phyloP scores from a whole-genome alignment of 2,888 invertebrate species.

The Volucella zonaria region DNA sequence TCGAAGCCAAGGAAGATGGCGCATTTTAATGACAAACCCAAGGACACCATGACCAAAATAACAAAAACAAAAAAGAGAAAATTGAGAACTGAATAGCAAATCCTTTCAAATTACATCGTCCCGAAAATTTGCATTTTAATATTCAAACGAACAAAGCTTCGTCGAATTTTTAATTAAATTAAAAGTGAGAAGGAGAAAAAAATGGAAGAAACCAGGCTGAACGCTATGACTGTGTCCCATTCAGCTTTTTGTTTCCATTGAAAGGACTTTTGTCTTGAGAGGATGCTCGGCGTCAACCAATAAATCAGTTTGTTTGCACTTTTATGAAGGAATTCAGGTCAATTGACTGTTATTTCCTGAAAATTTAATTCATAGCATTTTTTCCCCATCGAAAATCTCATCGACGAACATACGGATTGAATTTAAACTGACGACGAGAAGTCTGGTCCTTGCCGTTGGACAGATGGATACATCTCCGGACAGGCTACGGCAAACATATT shows the following conservation, averaged over 20 bases:
- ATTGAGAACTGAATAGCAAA: not conserved
- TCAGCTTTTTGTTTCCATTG: too few relatives aligned
- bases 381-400: too few relatives aligned
- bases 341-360: conserved; percentile 31
- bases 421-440: too few relatives aligned
- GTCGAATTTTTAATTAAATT: conserved; percentile 19
- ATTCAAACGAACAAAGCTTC: not conserved
- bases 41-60: too few relatives aligned
- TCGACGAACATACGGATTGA: too few relatives aligned
- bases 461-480: too few relatives aligned
- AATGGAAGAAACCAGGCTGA: not conserved
- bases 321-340: conserved; percentile 22
- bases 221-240: too few relatives aligned
- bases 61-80: too few relatives aligned
- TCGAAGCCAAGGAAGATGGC: too few relatives aligned
- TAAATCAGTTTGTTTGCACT: conserved; percentile 26
- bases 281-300: conserved; percentile 18
- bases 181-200: not conserved
- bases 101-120: conserved; percentile 10
- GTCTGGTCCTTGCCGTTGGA: too few relatives aligned
- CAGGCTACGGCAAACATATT: too few relatives aligned
- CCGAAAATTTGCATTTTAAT: conserved; percentile 37
- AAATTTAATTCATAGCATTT: conserved; percentile 6
- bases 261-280: not conserved
- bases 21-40: too few relatives aligned